These are phyloP conservation scores for Nomada ferruginata DNA, from an alignment of 2,888 invertebrate genomes.

Conservation along the genomic window DNA sequence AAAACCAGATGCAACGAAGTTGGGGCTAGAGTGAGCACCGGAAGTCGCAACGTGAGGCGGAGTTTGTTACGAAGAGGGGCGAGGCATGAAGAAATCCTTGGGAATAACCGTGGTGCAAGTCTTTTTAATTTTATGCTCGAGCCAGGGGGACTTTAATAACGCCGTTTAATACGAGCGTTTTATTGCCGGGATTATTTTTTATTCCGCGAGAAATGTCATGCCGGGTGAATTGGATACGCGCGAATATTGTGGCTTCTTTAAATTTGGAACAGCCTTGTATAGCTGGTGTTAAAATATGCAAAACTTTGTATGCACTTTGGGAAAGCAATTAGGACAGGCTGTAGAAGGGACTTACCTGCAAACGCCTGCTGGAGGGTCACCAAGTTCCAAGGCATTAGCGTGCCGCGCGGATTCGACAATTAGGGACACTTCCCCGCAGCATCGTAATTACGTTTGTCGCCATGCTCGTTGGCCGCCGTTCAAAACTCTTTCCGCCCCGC, in stretches of 20 bases:
- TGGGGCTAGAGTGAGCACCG: not conserved
- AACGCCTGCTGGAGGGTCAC: slow-evolving; percentile 45
- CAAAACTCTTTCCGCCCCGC: slow-evolving; percentile 65
- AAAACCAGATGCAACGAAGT: slow-evolving; percentile 41
- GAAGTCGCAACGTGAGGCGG: not conserved
- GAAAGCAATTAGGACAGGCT: slow-evolving; percentile 16
- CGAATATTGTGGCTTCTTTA: not conserved
- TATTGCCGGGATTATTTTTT: slow-evolving; percentile 23
- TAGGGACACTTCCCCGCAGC: slow-evolving; percentile 70
- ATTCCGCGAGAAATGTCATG: not conserved
- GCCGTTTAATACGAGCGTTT: slow-evolving; percentile 35
- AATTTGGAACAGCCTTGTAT: not conserved
- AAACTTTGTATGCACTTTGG: not conserved
- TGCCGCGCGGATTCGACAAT: slow-evolving; percentile 69
- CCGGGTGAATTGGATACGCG: not conserved
- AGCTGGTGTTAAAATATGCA: not conserved
- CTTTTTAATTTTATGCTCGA: slow-evolving; percentile 31
- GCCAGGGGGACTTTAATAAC: slow-evolving; percentile 53
- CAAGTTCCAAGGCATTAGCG: slow-evolving; percentile 51
- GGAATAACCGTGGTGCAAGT: no score
- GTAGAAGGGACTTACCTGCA: slow-evolving; percentile 46
- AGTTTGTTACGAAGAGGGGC: not conserved
- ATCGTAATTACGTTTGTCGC: slow-evolving; percentile 71
- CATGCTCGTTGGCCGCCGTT: slow-evolving; percentile 69
- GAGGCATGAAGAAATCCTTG: slow-evolving; percentile 3